These are phyloP conservation scores for Ramazzottius varieornatus DNA, from an alignment of 2,888 invertebrate genomes.

Conservation along the genomic window DNA sequence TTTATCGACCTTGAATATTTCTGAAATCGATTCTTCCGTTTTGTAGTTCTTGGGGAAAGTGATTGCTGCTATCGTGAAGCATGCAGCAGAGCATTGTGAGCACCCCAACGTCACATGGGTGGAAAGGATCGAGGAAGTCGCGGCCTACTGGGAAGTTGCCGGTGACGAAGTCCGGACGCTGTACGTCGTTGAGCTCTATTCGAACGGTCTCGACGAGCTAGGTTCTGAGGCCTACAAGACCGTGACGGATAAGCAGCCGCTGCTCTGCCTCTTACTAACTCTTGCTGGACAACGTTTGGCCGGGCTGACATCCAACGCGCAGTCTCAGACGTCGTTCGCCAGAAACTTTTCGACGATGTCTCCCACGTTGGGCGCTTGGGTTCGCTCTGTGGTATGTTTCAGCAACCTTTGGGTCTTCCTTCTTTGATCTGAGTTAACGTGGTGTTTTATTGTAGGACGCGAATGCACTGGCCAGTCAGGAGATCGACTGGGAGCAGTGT, in stretches of 20 bases:
- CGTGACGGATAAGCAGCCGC: background rate
- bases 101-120: constrained; percentile 37
- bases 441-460: background rate
- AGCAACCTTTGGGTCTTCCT: too few species aligned
- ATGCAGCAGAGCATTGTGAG: constrained; percentile 11
- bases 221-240: constrained; percentile 29
- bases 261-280: background rate
- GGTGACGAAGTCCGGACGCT: constrained; percentile 43
- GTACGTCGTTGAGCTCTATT: constrained; percentile 40
- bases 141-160: constrained; percentile 48
- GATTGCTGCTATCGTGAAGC: background rate
- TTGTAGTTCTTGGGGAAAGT: background rate
- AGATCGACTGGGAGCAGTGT: background rate
- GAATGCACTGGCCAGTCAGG: background rate
- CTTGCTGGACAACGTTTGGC: background rate
- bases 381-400: background rate
- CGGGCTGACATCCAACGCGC: background rate
- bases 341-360: background rate
- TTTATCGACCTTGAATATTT: background rate
- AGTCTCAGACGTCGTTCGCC: background rate
- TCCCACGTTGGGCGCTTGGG: background rate
- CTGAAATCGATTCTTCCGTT: background rate
- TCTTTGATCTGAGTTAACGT: background rate
- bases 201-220: constrained; percentile 31
- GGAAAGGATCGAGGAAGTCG: constrained; percentile 39